Evolutionary conservation across 2,797 vertebrate genomes (phyloP).

Genomic region (Distichodus sexfasciatus): DNA sequence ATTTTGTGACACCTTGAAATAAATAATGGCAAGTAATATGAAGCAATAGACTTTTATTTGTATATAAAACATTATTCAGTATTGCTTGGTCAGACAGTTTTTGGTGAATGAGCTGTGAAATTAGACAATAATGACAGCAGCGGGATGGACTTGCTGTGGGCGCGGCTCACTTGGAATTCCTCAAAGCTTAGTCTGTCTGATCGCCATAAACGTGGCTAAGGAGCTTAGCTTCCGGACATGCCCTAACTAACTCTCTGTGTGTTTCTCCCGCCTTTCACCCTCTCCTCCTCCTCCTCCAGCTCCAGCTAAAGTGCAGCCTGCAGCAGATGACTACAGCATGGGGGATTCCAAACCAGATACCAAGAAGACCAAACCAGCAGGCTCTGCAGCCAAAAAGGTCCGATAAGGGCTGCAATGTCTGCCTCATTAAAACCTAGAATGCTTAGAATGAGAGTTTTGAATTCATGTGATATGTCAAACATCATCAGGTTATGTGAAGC

Average conservation of each 20-base stretch:
- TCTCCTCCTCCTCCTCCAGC: constrained; percentile 52
- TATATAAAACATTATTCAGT: too few relatives aligned
- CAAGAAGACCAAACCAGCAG: constrained; percentile 83
- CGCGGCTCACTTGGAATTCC: background rate
- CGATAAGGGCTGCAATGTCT: background rate
- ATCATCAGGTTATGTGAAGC: too few relatives aligned
- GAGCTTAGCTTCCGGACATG: background rate
- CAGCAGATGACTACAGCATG: constrained; percentile 74
- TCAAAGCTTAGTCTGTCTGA: background rate
- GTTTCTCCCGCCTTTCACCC: too few relatives aligned
- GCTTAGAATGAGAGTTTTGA: too few relatives aligned
- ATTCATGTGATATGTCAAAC: too few relatives aligned
- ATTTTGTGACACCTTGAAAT: too few relatives aligned
- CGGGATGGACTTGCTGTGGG: too few relatives aligned
- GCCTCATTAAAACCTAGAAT: background rate
- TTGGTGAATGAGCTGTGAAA: too few relatives aligned
- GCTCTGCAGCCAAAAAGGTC: constrained; percentile 87
- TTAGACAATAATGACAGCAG: too few relatives aligned
- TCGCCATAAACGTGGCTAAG: background rate
- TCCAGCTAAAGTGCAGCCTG: constrained; percentile 58
- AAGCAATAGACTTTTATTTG: too few relatives aligned
- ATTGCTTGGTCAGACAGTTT: too few relatives aligned
- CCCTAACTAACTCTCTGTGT: background rate
- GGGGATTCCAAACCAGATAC: constrained; percentile 83
- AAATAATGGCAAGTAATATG: too few relatives aligned